Base-by-base conservation (phyloP, 2,888 invertebrate species). In the Disparrhopalites patrizii region DNA sequence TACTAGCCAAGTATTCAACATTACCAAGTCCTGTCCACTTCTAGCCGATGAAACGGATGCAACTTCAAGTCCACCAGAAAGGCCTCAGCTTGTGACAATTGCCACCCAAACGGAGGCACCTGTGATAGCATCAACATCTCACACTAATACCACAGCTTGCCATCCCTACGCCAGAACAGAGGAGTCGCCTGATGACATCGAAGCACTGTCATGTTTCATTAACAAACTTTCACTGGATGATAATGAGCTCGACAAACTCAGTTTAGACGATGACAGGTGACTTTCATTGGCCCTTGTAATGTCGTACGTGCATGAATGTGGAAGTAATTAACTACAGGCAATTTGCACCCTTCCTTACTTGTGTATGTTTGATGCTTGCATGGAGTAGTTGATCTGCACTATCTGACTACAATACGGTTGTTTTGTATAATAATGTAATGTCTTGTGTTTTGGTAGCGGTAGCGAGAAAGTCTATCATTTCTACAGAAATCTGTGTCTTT, bases 211-310 rank as follows among this genome's bases (percentile, higher is more conserved):
- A 2, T 47, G 62, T 23, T 25, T 18, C 13, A 52, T 63, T 55
- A 38, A 38, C 36, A 55, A 47, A 10, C 23, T 55, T 5, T 47
- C 40, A 23, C 33, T 56, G 43, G 69, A 70, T 28, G 70, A 68
- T 33, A 62, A 65, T 47, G 67, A 62, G 23, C 61, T 70, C 23
- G 73, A 73, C 38, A 70, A 68, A 62, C 68, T 72, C 33, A 72
- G 73, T 43, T 55, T 31, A 52, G 73, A 72, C 51, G 72, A 73
- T 55, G 69, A 70, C 61, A 71, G 73, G 73, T 73, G 52, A 30
- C 40, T 62, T 31, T 31, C 23, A 4, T 50, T n/a, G n/a, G n/a
- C n/a, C n/a, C n/a, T n/a, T n/a, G n/a, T 43, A 47, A 23, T 47
- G 4, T 3, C 47, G 25, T 47, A 43, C 43, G n/a, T n/a, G n/a